Conservation (phyloP, 2,797 vertebrate species). For the Huso huso region DNA sequence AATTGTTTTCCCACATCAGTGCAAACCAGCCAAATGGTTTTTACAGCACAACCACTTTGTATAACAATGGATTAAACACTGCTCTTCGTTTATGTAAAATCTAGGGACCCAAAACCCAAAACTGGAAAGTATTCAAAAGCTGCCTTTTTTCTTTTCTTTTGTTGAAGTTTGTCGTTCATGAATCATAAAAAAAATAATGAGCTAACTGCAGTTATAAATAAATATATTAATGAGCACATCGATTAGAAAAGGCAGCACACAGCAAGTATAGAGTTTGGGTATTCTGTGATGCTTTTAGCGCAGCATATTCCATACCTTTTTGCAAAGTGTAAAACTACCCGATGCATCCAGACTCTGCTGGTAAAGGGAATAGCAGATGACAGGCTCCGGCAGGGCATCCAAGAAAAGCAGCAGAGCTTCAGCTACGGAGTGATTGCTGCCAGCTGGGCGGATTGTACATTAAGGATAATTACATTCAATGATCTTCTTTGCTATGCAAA, state of each 20-base stretch:
- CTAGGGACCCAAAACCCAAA: too few species aligned
- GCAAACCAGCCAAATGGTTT: too few species aligned
- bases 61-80: too few species aligned
- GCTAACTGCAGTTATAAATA: too few species aligned
- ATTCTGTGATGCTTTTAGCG: neutral
- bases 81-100: too few species aligned
- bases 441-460: constrained; percentile 55
- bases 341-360: constrained; percentile 52
- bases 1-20: too few species aligned
- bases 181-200: too few species aligned
- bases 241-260: neutral
- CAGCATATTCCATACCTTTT: neutral
- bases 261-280: neutral
- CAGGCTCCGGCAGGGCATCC: constrained; percentile 88
- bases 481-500: neutral
- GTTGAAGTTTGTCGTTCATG: too few species aligned
- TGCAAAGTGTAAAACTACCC: neutral
- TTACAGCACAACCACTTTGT: too few species aligned
- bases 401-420: constrained; percentile 91
- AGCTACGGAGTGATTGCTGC: constrained; percentile 87
- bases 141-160: too few species aligned
- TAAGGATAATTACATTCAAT: constrained; percentile 30
- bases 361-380: constrained; percentile 75
- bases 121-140: too few species aligned
- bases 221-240: neutral